Evolutionary conservation across 2,797 vertebrate genomes (phyloP).

Genomic region (Euthynnus affinis): DNA sequence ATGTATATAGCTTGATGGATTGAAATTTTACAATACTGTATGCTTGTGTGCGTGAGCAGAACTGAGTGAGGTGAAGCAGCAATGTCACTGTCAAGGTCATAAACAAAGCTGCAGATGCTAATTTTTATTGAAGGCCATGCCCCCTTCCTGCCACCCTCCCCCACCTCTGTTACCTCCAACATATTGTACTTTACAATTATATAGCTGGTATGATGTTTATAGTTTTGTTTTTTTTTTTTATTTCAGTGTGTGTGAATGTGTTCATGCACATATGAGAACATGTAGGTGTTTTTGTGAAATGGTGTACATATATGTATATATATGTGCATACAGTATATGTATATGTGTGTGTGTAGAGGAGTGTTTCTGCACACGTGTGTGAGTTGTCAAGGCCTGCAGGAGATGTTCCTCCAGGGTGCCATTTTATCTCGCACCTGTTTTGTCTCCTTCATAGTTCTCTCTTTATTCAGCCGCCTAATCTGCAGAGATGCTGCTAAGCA

Average conservation of each 20-base stretch:
- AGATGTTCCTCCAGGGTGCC: slow-evolving; percentile 63
- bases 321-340: neutral
- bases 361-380: neutral
- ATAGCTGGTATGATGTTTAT: neutral
- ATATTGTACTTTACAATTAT: slow-evolving; percentile 1
- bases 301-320: neutral
- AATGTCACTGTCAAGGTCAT: slow-evolving; percentile 79
- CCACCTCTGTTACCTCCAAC: slow-evolving; percentile 19
- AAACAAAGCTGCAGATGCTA: slow-evolving; percentile 67
- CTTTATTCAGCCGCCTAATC: slow-evolving; percentile 78
- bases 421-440: slow-evolving; percentile 77
- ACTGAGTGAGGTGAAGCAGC: slow-evolving; percentile 52
- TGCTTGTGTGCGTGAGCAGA: slow-evolving; percentile 43
- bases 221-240: neutral
- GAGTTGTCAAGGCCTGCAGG: slow-evolving; percentile 54
- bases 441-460: slow-evolving; percentile 60
- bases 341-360: neutral
- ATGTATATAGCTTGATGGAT: slow-evolving; percentile 60
- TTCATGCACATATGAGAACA: neutral
- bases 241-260: neutral
- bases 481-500: slow-evolving; percentile 69
- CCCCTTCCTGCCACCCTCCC: slow-evolving; percentile 12
- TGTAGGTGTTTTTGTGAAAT: slow-evolving; percentile 20
- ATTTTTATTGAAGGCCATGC: slow-evolving; percentile 69
- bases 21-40: slow-evolving; percentile 70